Evolutionary conservation across 2,888 invertebrate genomes (phyloP), one percentile per base, ranked within the genome.

Genomic region (Suillia variegata): DNA sequence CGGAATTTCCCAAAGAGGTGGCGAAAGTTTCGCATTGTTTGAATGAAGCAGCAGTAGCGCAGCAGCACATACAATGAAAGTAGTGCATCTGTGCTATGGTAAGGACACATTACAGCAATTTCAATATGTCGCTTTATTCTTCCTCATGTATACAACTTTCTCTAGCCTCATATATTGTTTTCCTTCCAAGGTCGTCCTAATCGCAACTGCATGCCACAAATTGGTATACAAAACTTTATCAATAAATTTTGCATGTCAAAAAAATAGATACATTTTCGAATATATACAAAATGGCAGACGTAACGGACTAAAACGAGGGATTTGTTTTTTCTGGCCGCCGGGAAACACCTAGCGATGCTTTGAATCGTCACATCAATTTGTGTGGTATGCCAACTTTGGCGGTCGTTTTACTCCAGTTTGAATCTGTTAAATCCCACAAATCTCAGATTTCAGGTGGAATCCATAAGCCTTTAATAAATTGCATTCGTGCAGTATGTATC

Each of bases 241-340:
- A 57, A 60, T 60, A 60, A 60, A 60, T 60, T 57, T 48, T 26
- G 24, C 26, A 31, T 26, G 56, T 33, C 45, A 34, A 31, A 33
- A 48, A 53, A 49, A 56, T 50, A 22, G 38, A 45, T 21, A 56
- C 50, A 50, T 21, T 59, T 54, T 38, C 54, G n/a, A n/a, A n/a
- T n/a, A n/a, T n/a, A n/a, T n/a, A n/a, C n/a, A n/a, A n/a, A n/a
- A n/a, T n/a, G n/a, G n/a, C n/a, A n/a, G n/a, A n/a, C n/a, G n/a
- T n/a, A n/a, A n/a, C n/a, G n/a, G n/a, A n/a, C n/a, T n/a, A n/a
- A n/a, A n/a, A n/a, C n/a, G n/a, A n/a, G n/a, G n/a, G n/a, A n/a
- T n/a, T n/a, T n/a, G n/a, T n/a, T n/a, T n/a, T n/a, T n/a, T n/a
- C n/a, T n/a, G n/a, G n/a, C n/a, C n/a, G n/a, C n/a, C n/a, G n/a